Base-by-base conservation (phyloP, 1,140 invertebrate species). In the Tenebrio molitor region DNA sequence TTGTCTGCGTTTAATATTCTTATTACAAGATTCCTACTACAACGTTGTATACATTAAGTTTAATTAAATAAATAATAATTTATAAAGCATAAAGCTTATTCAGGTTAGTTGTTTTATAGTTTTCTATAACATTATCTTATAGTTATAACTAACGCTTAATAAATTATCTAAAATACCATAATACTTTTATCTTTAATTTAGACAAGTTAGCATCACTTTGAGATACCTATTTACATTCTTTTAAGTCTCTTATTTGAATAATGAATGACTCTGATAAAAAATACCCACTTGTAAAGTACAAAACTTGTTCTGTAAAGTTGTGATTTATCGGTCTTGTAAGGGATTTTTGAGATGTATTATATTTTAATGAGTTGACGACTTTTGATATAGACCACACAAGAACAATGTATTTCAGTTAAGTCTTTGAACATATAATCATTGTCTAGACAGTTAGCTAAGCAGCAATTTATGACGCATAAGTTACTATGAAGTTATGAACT, bases 381-480 rank as follows among this genome's bases (percentile, higher is more conserved):
- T 19, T 42, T 67, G 23, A 42, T 44, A 44, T 17, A 34, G 65
- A 67, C 65, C 65, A 67, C 65, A 67, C 41, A 67, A 33, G 15
- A 67, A 67, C 65, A 67, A 42, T 67, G 19, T 16, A 39, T 42
- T 67, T 25, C 17, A 14, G n/a, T 15, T 67, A 67, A 67, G n/a
- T 67, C 65, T 25, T 44, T 17, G 8, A 10, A 50, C 44, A 46
- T 44, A 42, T 44, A 17, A 42, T 67, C 25, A 14, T 23, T 42
- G 65, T 67, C 34, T 44, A 67, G 65, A 67, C 65, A 5, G 41
- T 12, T 8, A 16, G 21, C 8, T n/a, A n/a, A n/a, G n/a, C n/a
- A n/a, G n/a, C n/a, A n/a, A n/a, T n/a, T n/a, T n/a, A n/a, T n/a
- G n/a, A n/a, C n/a, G n/a, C n/a, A n/a, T n/a, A n/a, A n/a, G n/a